A percentile compares a stretch with the other conserved stretches of the same genome.
These are phyloP conservation scores for Oophaga sylvatica DNA, from an alignment of 2,797 vertebrate species.

Conservation along the genomic window DNA sequence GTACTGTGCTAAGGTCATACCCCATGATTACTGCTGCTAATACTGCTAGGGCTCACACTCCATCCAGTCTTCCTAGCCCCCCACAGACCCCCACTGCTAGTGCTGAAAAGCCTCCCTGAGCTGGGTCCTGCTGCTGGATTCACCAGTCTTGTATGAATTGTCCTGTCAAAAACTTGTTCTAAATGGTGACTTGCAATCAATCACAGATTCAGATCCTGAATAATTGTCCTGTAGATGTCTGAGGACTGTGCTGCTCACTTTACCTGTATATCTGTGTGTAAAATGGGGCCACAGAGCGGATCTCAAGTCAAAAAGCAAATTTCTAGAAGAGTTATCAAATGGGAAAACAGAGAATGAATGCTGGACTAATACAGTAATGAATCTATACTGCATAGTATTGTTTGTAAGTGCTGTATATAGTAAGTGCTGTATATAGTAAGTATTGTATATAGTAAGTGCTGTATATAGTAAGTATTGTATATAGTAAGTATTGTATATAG, in stretches of 20 bases:
- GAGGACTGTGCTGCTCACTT: background rate
- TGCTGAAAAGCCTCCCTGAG: background rate
- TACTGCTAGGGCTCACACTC: background rate
- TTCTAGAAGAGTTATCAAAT: background rate
- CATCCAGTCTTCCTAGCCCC: no score
- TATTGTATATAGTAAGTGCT: no score
- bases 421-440: no score
- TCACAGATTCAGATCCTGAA: background rate
- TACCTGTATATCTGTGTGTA: background rate
- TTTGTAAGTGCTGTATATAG: no score
- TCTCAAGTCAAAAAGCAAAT: background rate
- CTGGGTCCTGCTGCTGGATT: background rate
- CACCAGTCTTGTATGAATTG: background rate
- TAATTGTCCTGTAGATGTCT: background rate
- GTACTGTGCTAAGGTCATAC: background rate
- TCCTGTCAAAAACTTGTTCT: slow-evolving; percentile 45
- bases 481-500: no score
- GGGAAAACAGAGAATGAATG: no score
- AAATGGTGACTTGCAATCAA: background rate
- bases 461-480: no score
- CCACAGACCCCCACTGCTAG: no score
- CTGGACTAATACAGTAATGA: no score
- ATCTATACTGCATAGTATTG: no score
- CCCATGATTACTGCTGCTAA: background rate
- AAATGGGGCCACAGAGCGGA: background rate